Conservation (phyloP, 2,797 vertebrate genomes). For the Emydoidea blandingii region DNA sequence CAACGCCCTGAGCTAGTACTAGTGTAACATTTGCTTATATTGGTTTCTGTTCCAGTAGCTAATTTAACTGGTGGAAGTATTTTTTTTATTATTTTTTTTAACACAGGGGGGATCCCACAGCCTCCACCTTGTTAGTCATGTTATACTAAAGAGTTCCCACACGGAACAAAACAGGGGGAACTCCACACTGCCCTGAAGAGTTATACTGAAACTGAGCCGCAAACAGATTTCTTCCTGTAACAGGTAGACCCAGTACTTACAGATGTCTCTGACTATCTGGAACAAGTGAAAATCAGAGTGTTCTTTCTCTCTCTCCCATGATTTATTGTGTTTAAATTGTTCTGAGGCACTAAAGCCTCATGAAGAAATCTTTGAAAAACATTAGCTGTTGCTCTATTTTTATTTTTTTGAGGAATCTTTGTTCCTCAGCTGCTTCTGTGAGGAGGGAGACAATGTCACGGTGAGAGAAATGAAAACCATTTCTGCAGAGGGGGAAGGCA, state of each 20-base stretch:
- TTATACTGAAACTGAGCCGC: rapidly evolving
- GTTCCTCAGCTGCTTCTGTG: background rate
- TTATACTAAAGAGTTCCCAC: background rate
- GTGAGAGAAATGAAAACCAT: background rate
- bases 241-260: background rate
- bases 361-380: rapidly evolving
- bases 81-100: background rate
- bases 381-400: background rate
- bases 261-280: background rate
- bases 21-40: background rate
- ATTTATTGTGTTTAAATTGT: background rate
- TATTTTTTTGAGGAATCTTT: background rate
- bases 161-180: background rate
- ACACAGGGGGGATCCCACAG: background rate
- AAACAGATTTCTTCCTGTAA: background rate
- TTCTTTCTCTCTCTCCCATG: background rate
- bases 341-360: background rate
- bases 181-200: background rate
- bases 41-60: background rate
- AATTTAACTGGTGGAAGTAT: background rate
- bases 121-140: slow-evolving; percentile 18
- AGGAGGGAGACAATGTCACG: background rate
- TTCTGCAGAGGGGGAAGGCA: background rate
- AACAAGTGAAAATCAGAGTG: background rate
- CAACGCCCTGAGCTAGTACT: background rate